These are phyloP conservation scores for Tenthredo notha DNA, from an alignment of 2,888 invertebrate genomes.

Conservation along the genomic window DNA sequence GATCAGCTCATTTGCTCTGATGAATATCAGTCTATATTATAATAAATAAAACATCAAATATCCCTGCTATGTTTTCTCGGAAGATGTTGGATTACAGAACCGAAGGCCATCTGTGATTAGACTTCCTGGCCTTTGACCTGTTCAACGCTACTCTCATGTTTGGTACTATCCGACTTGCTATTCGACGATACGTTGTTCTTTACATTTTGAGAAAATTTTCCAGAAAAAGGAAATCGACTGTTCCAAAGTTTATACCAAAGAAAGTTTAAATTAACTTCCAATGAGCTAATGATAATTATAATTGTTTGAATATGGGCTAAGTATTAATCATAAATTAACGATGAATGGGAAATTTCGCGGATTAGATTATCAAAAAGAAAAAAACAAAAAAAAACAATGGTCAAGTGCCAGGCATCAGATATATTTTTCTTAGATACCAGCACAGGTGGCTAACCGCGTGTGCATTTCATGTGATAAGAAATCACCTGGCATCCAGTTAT, in stretches of 20 bases:
- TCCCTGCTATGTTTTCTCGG: not conserved
- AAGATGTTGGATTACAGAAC: not conserved
- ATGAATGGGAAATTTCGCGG: not conserved
- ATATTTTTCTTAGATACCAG: slow-evolving; percentile 8
- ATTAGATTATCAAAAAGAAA: slow-evolving; percentile 21
- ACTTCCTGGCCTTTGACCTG: not conserved
- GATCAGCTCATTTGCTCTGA: not conserved
- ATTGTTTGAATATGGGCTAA: not conserved
- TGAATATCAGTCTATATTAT: not conserved
- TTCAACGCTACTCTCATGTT: not conserved
- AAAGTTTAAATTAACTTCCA: not conserved
- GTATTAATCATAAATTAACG: not conserved
- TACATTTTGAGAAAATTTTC: not conserved
- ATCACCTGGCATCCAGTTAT: slow-evolving; percentile 24
- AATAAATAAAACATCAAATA: not conserved
- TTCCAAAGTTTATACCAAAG: not conserved
- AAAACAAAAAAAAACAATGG: not conserved
- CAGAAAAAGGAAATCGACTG: not conserved
- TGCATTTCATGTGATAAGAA: slow-evolving; percentile 33
- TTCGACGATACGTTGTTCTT: not conserved
- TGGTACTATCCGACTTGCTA: not conserved
- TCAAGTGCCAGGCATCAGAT: not conserved
- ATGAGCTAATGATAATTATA: not conserved
- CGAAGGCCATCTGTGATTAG: not conserved
- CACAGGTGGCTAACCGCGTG: slow-evolving; percentile 47